These are phyloP conservation scores for Sebastes hubbsi DNA, from an alignment of 2,797 vertebrate genomes.

Conservation along the genomic window DNA sequence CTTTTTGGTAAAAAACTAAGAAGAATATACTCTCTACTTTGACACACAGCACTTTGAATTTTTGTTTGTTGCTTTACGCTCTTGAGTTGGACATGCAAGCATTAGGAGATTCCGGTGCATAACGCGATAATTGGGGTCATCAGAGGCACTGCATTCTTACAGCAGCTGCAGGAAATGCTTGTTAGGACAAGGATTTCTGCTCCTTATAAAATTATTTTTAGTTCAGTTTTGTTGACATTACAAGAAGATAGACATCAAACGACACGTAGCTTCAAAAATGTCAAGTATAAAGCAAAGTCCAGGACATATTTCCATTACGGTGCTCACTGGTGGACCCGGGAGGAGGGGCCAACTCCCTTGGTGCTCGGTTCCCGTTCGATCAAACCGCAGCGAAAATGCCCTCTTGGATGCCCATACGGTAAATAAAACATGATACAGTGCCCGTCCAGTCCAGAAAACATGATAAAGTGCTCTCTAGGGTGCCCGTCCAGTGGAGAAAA, in stretches of 20 bases:
- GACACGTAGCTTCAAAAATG: background rate
- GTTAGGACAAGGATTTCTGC: background rate
- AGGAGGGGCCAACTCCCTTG: no score
- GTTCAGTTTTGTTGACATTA: background rate
- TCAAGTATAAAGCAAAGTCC: background rate
- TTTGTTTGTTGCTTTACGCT: background rate
- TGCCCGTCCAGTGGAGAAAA: no score
- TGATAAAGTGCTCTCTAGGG: fast-evolving
- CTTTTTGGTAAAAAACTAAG: background rate
- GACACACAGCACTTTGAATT: background rate
- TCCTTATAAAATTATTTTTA: background rate
- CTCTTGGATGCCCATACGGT: no score
- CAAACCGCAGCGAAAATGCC: no score
- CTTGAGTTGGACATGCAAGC: background rate
- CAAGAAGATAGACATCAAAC: background rate
- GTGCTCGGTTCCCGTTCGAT: no score
- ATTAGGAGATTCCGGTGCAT: background rate
- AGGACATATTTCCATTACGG: background rate
- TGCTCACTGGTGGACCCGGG: no score
- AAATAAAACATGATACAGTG: no score
- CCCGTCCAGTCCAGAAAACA: no score
- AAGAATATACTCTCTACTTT: background rate
- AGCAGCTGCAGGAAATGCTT: background rate
- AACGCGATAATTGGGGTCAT: background rate
- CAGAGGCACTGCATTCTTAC: background rate